Evolutionary conservation across 2,113 vertebrate genomes (phyloP), one percentile per base, ranked within the genome.

Genomic region (Merops nubicus): DNA sequence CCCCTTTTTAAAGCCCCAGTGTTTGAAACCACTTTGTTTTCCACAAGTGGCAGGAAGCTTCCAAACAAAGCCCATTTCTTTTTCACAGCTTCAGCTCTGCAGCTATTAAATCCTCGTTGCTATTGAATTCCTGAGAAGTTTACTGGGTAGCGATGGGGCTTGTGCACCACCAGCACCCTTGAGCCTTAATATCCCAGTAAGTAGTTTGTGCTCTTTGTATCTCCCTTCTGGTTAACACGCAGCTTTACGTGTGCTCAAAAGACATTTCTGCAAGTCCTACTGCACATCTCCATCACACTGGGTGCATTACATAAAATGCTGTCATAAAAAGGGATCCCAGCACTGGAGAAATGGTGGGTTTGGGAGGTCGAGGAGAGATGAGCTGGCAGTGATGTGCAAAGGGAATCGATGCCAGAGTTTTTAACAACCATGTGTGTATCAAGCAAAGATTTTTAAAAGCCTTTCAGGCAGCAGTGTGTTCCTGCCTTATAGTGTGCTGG

Each of bases 121-220:
- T 50, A n/a, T 60, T 82, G 91, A 57, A 59, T 40, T 64, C 62
- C 81, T 28, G 34, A 62, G 85, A n/a, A 56, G 38, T 78, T 67
- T 79, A 25, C 54, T 0, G n/a, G 68, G 48, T 8, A 26, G 53
- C 7, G 9, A 48, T 4, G 11, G 43, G 53, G 9, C 34, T 45
- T 15, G 40, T 0, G 5, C 25, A 9, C 47, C 18, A 20, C 29
- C 60, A 20, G 51, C 73, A 33, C 19, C 1, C 0, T 0, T 0
- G 0, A 56, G 56, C 72, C 13, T 3, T 6, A 3, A 34, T 4
- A 67, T 26, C 79, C 59, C 85, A 17, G 72, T 5, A 38, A 86
- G 91, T 2, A 7, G 13, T 51, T 23, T 45, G 88, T 50, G n/a
- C 63, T 69, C 78, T 73, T 62, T 12, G 38, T 34, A 2, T 53